Conservation (phyloP, 35 echinoderm and acorn worm genomes). For the Nesometra sesokonis region DNA sequence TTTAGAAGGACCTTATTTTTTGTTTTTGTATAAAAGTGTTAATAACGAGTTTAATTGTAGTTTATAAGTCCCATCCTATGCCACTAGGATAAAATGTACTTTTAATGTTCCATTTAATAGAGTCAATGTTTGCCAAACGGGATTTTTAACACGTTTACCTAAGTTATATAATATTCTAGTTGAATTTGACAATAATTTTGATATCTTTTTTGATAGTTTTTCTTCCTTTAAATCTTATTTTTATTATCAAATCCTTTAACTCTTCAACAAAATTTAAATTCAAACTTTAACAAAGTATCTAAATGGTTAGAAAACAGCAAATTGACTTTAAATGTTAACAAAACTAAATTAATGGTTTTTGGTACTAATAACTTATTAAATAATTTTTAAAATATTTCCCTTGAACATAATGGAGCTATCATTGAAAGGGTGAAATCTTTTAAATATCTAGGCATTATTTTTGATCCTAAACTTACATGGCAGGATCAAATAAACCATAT, state of each 20-base stretch:
- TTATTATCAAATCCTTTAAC: not conserved
- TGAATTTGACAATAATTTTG: too few species aligned
- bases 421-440: slow-evolving; percentile 3
- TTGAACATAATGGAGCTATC: not conserved
- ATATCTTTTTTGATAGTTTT: too few species aligned
- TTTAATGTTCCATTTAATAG: too few species aligned
- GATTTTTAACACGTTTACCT: too few species aligned
- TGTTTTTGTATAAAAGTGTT: too few species aligned
- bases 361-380: not conserved
- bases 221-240: too few species aligned
- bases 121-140: too few species aligned
- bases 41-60: too few species aligned
- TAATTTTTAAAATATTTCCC: not conserved
- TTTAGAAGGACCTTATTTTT: too few species aligned
- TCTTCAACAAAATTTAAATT: slow-evolving; percentile 16
- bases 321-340: slow-evolving; percentile 9
- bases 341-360: slow-evolving; percentile 25
- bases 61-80: too few species aligned
- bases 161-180: too few species aligned
- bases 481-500: slow-evolving; percentile 1
- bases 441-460: slow-evolving; percentile 17
- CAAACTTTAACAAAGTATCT: not conserved
- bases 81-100: too few species aligned
- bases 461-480: slow-evolving; percentile 11
- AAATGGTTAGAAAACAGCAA: slow-evolving; percentile 13